A percentile compares a stretch with the other conserved stretches of the same genome.
These are phyloP conservation scores for Centropristis striata DNA, from an alignment of 2,113 vertebrate species.

Conservation along the genomic window DNA sequence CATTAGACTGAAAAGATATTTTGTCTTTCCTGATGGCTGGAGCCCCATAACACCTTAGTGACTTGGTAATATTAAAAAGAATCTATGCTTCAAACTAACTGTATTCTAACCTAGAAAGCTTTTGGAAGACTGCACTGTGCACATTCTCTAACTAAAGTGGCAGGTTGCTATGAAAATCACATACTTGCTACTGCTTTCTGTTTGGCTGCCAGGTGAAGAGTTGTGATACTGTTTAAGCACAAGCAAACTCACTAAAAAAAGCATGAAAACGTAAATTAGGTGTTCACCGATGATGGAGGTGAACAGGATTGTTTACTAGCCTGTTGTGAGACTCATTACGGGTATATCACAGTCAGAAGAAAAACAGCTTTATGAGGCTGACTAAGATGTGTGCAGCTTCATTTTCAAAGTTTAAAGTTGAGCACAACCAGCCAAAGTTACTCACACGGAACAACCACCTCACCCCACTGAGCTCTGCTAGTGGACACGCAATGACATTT, in stretches of 20 bases:
- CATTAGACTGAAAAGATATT: too few species aligned
- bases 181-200: conserved; percentile 33
- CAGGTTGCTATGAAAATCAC: conserved; percentile 42
- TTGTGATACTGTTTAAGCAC: conserved; percentile 34
- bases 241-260: conserved; percentile 36
- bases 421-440: conserved; percentile 42
- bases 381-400: conserved; percentile 58
- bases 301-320: conserved; percentile 43
- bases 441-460: conserved; percentile 55
- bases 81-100: conserved; percentile 1
- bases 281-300: conserved; percentile 39
- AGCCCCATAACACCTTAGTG: background rate
- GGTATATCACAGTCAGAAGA: conserved; percentile 49
- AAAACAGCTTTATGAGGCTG: conserved; percentile 69
- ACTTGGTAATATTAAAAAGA: conserved; percentile 8
- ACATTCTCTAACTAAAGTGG: conserved; percentile 27
- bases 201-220: conserved; percentile 29
- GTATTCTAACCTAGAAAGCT: conserved; percentile 20
- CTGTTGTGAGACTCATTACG: conserved; percentile 37
- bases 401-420: conserved; percentile 49
- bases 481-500: conserved; percentile 22
- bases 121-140: background rate
- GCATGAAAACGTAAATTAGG: conserved; percentile 31
- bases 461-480: conserved; percentile 20
- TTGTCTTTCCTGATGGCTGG: background rate